phyloP scores from a whole-genome alignment of 2,888 invertebrate genomes.

The Aplocera efformata region DNA sequence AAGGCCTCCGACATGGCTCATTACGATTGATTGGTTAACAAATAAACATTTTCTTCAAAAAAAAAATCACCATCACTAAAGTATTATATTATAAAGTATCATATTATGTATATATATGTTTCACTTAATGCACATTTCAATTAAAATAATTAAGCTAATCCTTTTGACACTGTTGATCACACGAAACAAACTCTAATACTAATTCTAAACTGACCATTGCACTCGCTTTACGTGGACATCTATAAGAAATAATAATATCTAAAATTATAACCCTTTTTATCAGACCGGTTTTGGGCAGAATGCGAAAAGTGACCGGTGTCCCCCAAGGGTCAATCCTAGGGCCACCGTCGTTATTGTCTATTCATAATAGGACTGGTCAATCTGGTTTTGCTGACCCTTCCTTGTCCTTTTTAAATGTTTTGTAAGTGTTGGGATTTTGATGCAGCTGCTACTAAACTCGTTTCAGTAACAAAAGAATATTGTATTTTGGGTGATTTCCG shows the following conservation, averaged over 20 bases:
- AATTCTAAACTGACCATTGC: constrained; percentile 61
- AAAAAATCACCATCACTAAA: too few relatives aligned
- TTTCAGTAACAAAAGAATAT: constrained; percentile 42
- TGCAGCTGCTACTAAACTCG: constrained; percentile 63
- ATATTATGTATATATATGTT: too few relatives aligned
- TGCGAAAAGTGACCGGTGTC: constrained; percentile 66
- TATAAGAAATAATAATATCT: constrained; percentile 51
- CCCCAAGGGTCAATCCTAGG: constrained; percentile 68
- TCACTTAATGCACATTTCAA: neutral
- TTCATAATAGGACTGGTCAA: constrained; percentile 72
- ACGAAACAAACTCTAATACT: constrained; percentile 36
- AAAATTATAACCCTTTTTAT: constrained; percentile 53
- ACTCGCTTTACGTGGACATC: constrained; percentile 36
- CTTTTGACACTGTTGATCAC: constrained; percentile 39
- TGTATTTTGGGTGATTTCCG: constrained; percentile 20
- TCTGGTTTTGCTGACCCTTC: constrained; percentile 76
- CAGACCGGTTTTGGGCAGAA: constrained; percentile 62
- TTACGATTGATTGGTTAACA: too few relatives aligned
- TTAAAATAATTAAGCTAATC: constrained; percentile 22
- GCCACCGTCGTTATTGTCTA: constrained; percentile 59
- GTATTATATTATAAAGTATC: too few relatives aligned
- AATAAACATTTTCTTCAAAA: too few relatives aligned
- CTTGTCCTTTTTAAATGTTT: constrained; percentile 61
- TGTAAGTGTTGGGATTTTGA: constrained; percentile 46
- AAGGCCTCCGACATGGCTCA: too few relatives aligned